Conservation (phyloP, 2,888 invertebrate species). For the Ectemnius continuus region DNA sequence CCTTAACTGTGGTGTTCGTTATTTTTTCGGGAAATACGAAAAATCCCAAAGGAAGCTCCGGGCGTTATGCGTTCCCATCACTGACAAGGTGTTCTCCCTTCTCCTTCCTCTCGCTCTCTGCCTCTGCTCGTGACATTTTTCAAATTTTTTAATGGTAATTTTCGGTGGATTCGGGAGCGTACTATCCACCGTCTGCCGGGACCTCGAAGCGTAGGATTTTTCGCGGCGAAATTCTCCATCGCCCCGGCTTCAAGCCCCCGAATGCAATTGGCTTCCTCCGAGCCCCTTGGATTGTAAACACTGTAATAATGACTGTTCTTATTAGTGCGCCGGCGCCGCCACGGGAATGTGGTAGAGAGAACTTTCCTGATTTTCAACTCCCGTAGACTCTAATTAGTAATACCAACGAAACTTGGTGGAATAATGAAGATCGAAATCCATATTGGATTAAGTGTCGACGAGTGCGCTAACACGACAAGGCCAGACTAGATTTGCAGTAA, state of each 20-base stretch:
- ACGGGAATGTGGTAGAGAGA: constrained; percentile 16
- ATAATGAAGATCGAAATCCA: constrained; percentile 64
- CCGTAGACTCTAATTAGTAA: constrained; percentile 61
- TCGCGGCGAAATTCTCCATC: constrained; percentile 6
- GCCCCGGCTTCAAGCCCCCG: too few species aligned
- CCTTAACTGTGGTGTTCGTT: neutral
- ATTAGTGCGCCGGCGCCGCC: constrained; percentile 43
- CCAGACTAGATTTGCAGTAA: neutral
- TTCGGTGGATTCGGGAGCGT: neutral
- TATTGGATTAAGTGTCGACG: constrained; percentile 64
- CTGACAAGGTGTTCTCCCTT: neutral
- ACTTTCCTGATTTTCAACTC: constrained; percentile 49
- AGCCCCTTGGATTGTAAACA: constrained; percentile 56
- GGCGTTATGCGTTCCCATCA: neutral
- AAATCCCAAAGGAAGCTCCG: neutral
- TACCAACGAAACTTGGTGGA: constrained; percentile 64
- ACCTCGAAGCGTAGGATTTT: too few species aligned
- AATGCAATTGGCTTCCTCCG: neutral
- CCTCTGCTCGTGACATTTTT: neutral
- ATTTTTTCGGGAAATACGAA: constrained; percentile 3
- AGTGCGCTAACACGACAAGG: constrained; percentile 41
- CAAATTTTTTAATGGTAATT: constrained; percentile 2
- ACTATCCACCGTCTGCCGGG: too few species aligned
- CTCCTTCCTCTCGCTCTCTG: neutral
- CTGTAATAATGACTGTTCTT: constrained; percentile 59